These are phyloP conservation scores for Seriola quinqueradiata DNA, from an alignment of 2,113 vertebrate species.

Conservation along the genomic window DNA sequence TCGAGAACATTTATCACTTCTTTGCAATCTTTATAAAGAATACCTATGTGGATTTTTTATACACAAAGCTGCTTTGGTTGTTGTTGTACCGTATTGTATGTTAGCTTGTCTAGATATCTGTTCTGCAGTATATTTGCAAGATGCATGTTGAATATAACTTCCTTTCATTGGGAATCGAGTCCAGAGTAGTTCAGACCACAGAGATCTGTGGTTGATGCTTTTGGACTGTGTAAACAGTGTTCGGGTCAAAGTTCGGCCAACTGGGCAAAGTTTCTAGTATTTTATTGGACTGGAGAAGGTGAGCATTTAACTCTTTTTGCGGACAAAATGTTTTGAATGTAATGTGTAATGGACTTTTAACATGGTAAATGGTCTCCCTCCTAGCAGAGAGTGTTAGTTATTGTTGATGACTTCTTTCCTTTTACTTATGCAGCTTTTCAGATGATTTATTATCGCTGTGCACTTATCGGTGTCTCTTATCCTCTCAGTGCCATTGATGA, in stretches of 20 bases:
- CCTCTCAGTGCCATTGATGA: background rate
- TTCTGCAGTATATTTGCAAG: background rate
- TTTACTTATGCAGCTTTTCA: background rate
- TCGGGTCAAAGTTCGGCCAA: conserved; percentile 76
- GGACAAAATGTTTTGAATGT: background rate
- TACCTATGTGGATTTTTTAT: background rate
- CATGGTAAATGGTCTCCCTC: too few species aligned
- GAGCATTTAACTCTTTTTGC: conserved; percentile 42
- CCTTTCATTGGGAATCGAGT: background rate
- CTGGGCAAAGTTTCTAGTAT: conserved; percentile 66
- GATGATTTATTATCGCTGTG: background rate
- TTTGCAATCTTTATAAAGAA: background rate
- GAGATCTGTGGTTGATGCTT: conserved; percentile 51
- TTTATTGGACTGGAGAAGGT: conserved; percentile 67
- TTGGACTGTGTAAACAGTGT: conserved; percentile 70
- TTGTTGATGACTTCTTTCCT: background rate
- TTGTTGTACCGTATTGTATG: background rate
- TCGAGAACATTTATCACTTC: background rate
- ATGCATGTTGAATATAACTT: conserved; percentile 4
- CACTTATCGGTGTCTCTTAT: background rate
- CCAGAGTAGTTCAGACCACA: conserved; percentile 8
- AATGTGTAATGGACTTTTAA: background rate
- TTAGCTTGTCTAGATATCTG: background rate
- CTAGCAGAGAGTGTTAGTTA: background rate
- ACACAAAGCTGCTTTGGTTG: background rate